Percentiles rank a stretch among this genome's conserved stretches.
These are phyloP conservation scores for Globicephala melas DNA, from an alignment of 2,113 vertebrate genomes.

Conservation along the genomic window DNA sequence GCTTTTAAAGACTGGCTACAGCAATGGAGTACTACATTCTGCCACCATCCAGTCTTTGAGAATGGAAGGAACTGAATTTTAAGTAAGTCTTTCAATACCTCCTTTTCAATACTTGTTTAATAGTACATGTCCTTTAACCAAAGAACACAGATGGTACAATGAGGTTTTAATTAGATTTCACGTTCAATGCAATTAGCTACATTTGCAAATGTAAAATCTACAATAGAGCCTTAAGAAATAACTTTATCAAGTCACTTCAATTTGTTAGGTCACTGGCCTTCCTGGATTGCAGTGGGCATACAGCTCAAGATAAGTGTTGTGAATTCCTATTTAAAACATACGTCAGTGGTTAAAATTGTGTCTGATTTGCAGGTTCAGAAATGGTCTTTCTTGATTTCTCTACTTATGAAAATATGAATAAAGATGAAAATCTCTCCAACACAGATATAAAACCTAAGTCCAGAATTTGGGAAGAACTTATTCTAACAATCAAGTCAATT, in stretches of 20 bases:
- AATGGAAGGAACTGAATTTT: slow-evolving; percentile 44
- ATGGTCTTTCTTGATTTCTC: not conserved
- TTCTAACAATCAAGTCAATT: not conserved
- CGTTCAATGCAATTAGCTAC: slow-evolving; percentile 62
- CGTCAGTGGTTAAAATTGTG: not conserved
- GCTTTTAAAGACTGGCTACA: not conserved
- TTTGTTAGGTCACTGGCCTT: slow-evolving; percentile 42
- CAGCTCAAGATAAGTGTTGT: not conserved
- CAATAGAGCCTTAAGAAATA: slow-evolving; percentile 25
- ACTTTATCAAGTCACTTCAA: slow-evolving; percentile 30
- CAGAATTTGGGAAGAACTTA: not conserved
- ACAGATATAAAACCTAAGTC: not conserved
- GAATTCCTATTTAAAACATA: slow-evolving; percentile 43
- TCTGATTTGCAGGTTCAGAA: not conserved
- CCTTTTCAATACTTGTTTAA: slow-evolving; percentile 68
- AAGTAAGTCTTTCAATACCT: slow-evolving; percentile 49
- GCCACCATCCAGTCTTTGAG: slow-evolving; percentile 4
- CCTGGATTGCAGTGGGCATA: not conserved
- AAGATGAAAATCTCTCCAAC: not conserved
- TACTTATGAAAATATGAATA: not conserved
- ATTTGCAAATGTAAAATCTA: slow-evolving; percentile 66
- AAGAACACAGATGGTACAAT: slow-evolving; percentile 74
- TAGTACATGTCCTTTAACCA: slow-evolving; percentile 64
- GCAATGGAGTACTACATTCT: not conserved
- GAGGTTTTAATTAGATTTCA: slow-evolving; percentile 76